phyloP scores from a whole-genome alignment of 2,113 vertebrate species.

The Cyprinus carpio region DNA sequence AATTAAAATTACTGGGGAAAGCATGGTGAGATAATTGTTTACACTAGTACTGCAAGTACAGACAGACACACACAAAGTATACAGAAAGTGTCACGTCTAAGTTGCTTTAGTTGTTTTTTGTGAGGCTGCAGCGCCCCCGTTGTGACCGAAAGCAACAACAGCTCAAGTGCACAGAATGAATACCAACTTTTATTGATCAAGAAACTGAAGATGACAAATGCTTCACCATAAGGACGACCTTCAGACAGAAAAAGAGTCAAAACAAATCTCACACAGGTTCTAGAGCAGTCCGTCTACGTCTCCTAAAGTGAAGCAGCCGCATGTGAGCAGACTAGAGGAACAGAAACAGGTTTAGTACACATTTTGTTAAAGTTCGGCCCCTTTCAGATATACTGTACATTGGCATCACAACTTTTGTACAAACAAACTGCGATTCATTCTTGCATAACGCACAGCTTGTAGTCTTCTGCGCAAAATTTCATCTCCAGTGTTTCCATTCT shows the following conservation, averaged over 20 bases:
- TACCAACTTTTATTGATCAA: conserved; percentile 74
- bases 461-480: conserved; percentile 3
- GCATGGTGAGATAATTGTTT: no score
- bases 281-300: conserved; percentile 44
- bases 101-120: background rate
- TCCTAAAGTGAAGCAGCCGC: background rate
- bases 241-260: conserved; percentile 54
- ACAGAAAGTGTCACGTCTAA: background rate
- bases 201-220: conserved; percentile 70
- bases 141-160: background rate
- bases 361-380: conserved; percentile 15
- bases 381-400: conserved; percentile 62
- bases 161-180: conserved; percentile 48
- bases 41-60: no score
- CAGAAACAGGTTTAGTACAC: background rate
- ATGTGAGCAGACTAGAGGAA: background rate
- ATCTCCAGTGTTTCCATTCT: conserved; percentile 27
- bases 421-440: conserved; percentile 46
- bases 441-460: conserved; percentile 27
- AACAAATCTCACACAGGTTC: conserved; percentile 68
- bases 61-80: no score
- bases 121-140: conserved; percentile 18
- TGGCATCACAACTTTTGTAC: conserved; percentile 64
- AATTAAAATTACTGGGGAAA: no score
- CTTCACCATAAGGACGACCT: conserved; percentile 66